Base-by-base conservation (phyloP, 2,797 vertebrate genomes). In the Neosalanx taihuensis region DNA sequence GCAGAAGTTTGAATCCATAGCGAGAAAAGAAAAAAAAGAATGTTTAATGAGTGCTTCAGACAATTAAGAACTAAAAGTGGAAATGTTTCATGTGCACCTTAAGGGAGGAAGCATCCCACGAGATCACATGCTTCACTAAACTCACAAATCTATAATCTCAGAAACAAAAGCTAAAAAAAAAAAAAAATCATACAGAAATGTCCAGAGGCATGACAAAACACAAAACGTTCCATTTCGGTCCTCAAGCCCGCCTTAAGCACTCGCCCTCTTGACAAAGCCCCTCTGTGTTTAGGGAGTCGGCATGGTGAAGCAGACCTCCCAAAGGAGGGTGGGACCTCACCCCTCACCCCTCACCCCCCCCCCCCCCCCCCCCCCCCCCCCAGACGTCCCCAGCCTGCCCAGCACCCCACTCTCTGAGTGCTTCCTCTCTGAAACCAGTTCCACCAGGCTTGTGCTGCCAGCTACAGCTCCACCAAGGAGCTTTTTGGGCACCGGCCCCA, bases 391-490 rank as follows among this genome's bases (percentile, higher is more conserved):
- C 37, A 41, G 37, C 37, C 64, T 61, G 46, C 26, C 41, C 35
- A 60, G 46, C 59, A 51, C 62, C 67, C 61, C 20, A 10, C 65
- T 77, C 67, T 57, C 71, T 66, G 5, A 70, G 67, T 29, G 56
- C 75, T 41, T 60, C n/a, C 37, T 29, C 62, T 26, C 51, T 51
- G 31, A 10, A 73, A 72, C 67, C 72, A 60, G 57, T 77, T 46
- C 13, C 56, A 59, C 33, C 31, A 7, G 2, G 3, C 67, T 70
- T 57, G 71, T 56, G 69, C 31, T 30, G 51, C 51, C 18, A 68
- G 49, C 9, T n/a, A 1, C 29, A n/a, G 30, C 49, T 26, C 51
- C 41, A 57, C 31, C 61, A 51, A 60, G 26, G 30, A 26, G 35
- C 41, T 13, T 51, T 72, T 56, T 61, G 72, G 65, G 60, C 61